Evolutionary conservation across 2,888 invertebrate genomes (phyloP).

Genomic region (Eledona agricola): DNA sequence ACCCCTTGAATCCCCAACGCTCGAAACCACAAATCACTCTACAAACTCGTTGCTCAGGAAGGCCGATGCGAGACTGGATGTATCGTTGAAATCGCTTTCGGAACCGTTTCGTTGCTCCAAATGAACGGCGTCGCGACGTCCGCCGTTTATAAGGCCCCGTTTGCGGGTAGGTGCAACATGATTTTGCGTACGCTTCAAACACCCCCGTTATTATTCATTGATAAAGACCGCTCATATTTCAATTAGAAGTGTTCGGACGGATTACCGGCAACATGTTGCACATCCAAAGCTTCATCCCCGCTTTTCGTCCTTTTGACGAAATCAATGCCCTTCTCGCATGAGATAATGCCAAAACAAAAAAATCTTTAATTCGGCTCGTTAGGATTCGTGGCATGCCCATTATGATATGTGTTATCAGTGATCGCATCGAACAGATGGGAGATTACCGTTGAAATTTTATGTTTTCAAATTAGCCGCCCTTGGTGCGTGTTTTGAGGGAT

Average conservation of each 20-base stretch:
- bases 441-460: constrained; percentile 22
- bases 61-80: too few species aligned
- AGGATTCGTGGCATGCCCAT: too few species aligned
- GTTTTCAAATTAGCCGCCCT: constrained; percentile 21
- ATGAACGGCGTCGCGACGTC: constrained; percentile 33
- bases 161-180: constrained; percentile 32
- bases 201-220: constrained; percentile 29
- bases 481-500: background rate
- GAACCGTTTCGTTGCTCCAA: constrained; percentile 23
- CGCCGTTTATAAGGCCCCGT: constrained; percentile 25
- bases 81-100: constrained; percentile 36
- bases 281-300: constrained; percentile 3
- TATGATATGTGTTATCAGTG: constrained; percentile 11
- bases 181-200: constrained; percentile 36
- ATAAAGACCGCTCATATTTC: constrained; percentile 19
- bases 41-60: too few species aligned
- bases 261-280: constrained; percentile 20
- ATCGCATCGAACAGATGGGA: constrained; percentile 15
- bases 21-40: too few species aligned
- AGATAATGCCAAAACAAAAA: too few species aligned
- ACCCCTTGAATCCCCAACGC: too few species aligned
- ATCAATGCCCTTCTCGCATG: too few species aligned
- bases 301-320: too few species aligned
- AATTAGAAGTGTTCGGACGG: constrained; percentile 14
- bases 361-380: too few species aligned